phyloP scores from a whole-genome alignment of 2,888 invertebrate species.

The Rhorus exstirpatorius region DNA sequence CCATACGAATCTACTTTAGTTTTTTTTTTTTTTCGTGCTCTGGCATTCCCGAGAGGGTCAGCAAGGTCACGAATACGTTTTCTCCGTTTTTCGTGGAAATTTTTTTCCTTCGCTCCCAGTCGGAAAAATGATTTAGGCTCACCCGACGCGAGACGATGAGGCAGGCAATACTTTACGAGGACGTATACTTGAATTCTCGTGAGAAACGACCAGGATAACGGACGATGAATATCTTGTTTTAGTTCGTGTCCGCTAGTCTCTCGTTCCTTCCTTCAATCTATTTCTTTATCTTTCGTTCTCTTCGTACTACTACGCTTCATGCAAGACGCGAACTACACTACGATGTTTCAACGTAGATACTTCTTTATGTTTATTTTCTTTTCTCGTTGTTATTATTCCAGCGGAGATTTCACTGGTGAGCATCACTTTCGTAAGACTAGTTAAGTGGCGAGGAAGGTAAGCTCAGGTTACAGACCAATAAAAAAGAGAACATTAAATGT shows the following conservation, averaged over 20 bases:
- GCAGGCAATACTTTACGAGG: slow-evolving; percentile 75
- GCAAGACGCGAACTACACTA: slow-evolving; percentile 58
- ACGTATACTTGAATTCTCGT: slow-evolving; percentile 67
- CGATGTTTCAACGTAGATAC: slow-evolving; percentile 54
- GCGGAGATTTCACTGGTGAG: slow-evolving; percentile 52
- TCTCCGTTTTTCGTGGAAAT: slow-evolving; percentile 68
- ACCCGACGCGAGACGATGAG: slow-evolving; percentile 80
- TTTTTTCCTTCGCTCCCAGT: slow-evolving; percentile 56
- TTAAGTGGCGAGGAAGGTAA: slow-evolving; percentile 11
- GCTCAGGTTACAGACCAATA: slow-evolving; percentile 24
- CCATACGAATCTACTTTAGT: background rate
- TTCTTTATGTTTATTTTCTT: slow-evolving; percentile 64
- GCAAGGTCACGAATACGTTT: slow-evolving; percentile 50
- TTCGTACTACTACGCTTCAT: slow-evolving; percentile 40
- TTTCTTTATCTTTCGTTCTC: slow-evolving; percentile 65
- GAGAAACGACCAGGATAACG: slow-evolving; percentile 68
- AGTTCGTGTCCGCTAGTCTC: slow-evolving; percentile 62
- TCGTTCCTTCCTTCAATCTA: slow-evolving; percentile 56
- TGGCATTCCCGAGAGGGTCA: slow-evolving; percentile 44
- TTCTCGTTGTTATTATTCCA: slow-evolving; percentile 65
- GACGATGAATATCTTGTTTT: slow-evolving; percentile 70
- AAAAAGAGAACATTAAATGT: slow-evolving; percentile 28
- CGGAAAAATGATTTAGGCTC: slow-evolving; percentile 75
- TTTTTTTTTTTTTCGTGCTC: slow-evolving; percentile 9
- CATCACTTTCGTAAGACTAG: slow-evolving; percentile 26